phyloP scores from a whole-genome alignment of 2,113 vertebrate genomes.

The Grallaria varia region DNA sequence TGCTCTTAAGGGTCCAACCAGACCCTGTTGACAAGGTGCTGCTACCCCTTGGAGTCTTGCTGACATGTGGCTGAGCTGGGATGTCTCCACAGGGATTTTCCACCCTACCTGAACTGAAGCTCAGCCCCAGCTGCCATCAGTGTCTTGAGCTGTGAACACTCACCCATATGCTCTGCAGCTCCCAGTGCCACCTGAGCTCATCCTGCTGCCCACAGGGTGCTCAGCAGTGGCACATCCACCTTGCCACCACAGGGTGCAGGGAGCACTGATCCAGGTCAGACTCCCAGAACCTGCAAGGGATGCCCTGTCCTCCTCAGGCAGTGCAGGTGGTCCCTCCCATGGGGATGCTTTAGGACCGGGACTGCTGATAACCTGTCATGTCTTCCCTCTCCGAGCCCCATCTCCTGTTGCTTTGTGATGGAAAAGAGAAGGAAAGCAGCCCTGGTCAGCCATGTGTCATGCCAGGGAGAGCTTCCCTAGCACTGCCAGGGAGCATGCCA shows the following conservation, averaged over 20 bases:
- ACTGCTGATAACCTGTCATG: background rate
- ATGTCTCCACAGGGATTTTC: background rate
- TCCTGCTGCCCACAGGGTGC: background rate
- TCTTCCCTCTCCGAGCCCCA: background rate
- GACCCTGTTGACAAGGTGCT: background rate
- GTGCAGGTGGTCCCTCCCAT: background rate
- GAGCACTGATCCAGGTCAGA: too few relatives aligned
- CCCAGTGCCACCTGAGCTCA: background rate
- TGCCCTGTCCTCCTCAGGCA: background rate
- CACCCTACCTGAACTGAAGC: background rate
- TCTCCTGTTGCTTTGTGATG: background rate
- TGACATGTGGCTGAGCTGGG: background rate
- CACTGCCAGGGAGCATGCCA: background rate
- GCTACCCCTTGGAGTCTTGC: background rate
- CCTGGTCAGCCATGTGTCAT: background rate
- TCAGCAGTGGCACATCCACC: background rate
- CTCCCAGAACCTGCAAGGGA: background rate
- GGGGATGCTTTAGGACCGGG: background rate
- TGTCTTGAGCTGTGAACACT: background rate
- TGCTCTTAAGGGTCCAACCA: background rate
- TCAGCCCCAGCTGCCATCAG: background rate
- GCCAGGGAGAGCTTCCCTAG: background rate
- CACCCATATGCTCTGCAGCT: background rate
- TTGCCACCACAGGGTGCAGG: fast-evolving
- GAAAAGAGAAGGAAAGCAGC: background rate